Evolutionary conservation across 37 sponge, comb jelly and placozoan genomes (phyloP).

Genomic region (Cliona cf. orientalis): DNA sequence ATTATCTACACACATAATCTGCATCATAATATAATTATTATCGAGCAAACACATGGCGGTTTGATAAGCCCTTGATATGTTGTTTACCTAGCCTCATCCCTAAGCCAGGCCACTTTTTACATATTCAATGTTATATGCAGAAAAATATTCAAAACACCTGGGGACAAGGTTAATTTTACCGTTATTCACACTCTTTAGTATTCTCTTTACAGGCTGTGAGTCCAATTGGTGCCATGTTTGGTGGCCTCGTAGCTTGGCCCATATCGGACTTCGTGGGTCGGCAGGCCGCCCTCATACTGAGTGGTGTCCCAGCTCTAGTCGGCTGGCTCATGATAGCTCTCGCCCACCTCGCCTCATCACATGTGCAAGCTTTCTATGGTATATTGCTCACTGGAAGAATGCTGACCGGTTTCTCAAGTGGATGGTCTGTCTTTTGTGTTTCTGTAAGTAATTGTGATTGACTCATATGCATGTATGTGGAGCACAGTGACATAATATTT

Average conservation of each 20-base stretch:
- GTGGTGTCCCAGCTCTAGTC: constrained; percentile 23
- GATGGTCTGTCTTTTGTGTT: constrained; percentile 54
- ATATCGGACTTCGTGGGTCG: constrained; percentile 60
- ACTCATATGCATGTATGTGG: too few relatives aligned
- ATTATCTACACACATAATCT: too few relatives aligned
- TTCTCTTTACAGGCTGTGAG: constrained; percentile 26
- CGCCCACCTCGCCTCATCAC: not conserved
- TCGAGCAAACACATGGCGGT: too few relatives aligned
- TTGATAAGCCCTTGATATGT: too few relatives aligned
- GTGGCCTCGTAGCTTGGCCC: constrained; percentile 51
- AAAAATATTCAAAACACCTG: too few relatives aligned
- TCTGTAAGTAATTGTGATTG: constrained; percentile 81
- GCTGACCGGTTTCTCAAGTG: constrained; percentile 66
- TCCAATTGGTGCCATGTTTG: constrained; percentile 69
- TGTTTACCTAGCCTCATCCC: too few relatives aligned
- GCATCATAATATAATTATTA: too few relatives aligned
- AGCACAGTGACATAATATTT: too few relatives aligned
- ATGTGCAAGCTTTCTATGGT: constrained; percentile 11
- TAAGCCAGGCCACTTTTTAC: too few relatives aligned
- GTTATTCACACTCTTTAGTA: too few relatives aligned
- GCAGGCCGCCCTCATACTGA: constrained; percentile 40
- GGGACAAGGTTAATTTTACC: too few relatives aligned
- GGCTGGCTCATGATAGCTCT: constrained; percentile 65
- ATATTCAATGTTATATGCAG: too few relatives aligned
- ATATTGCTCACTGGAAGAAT: constrained; percentile 53